Evolutionary conservation across 2,888 invertebrate genomes (phyloP).

Genomic region (Volucella zonaria): DNA sequence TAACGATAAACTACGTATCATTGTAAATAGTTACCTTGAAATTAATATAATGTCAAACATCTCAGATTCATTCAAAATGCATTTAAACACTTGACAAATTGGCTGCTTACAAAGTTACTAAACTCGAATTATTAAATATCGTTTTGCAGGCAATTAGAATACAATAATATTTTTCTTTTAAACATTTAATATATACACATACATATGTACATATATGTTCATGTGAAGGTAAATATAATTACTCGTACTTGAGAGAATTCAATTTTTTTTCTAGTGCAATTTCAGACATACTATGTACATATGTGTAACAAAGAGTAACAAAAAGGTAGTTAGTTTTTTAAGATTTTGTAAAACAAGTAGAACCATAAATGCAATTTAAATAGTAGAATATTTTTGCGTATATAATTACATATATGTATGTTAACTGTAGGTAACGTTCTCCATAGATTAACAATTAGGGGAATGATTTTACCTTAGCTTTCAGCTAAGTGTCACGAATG

Average conservation of each 20-base stretch:
- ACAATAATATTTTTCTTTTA: conserved; percentile 9
- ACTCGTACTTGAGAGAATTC: too few relatives aligned
- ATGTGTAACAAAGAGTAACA: not conserved
- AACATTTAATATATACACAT: too few relatives aligned
- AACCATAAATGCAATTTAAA: conserved; percentile 23
- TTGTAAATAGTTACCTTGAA: too few relatives aligned
- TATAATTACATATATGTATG: not conserved
- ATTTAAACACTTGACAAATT: not conserved
- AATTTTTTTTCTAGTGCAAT: too few relatives aligned
- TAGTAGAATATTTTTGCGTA: not conserved
- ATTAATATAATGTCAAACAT: too few relatives aligned
- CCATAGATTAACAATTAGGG: not conserved
- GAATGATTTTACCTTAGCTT: not conserved
- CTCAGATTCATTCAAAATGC: not conserved
- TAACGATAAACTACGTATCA: too few relatives aligned
- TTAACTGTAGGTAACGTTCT: conserved; percentile 10
- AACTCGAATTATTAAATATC: not conserved
- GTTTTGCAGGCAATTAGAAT: not conserved
- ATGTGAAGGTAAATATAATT: too few relatives aligned
- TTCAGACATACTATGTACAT: too few relatives aligned
- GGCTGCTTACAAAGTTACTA: not conserved
- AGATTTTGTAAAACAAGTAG: not conserved
- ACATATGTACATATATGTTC: too few relatives aligned
- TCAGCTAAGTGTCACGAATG: conserved; percentile 3
- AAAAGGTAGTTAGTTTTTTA: not conserved